Conservation (phyloP, 2,797 vertebrate genomes). For the Pterois miles region DNA sequence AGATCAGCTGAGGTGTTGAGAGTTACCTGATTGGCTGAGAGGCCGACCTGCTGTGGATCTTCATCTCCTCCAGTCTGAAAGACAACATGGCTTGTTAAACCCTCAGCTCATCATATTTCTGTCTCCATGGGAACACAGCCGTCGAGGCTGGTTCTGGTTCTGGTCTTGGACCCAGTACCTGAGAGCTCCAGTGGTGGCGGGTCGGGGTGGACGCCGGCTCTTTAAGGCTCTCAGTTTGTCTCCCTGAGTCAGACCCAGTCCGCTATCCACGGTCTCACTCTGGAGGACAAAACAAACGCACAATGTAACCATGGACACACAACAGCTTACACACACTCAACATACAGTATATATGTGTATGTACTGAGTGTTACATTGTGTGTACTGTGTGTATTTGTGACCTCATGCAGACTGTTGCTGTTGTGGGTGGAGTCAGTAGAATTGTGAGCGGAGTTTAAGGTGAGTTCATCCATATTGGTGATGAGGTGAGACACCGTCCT, state of each 20-base stretch:
- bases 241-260: constrained; percentile 89
- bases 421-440: constrained; percentile 33
- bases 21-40: constrained; percentile 89
- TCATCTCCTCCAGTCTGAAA: constrained; percentile 88
- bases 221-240: constrained; percentile 97
- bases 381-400: constrained; percentile 32
- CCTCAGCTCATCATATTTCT: not conserved
- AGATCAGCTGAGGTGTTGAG: not conserved
- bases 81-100: constrained; percentile 13
- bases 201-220: constrained; percentile 85
- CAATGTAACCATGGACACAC: not conserved
- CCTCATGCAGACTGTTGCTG: constrained; percentile 83
- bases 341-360: too few species aligned
- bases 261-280: constrained; percentile 82
- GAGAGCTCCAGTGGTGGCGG: constrained; percentile 82
- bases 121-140: too few species aligned
- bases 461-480: constrained; percentile 87
- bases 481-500: constrained; percentile 86
- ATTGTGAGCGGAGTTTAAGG: constrained; percentile 76
- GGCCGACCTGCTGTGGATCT: constrained; percentile 82
- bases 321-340: too few species aligned
- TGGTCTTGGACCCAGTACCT: constrained; percentile 74
- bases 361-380: too few species aligned
- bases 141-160: too few species aligned
- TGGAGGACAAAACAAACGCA: constrained; percentile 58